Conservation (phyloP, 2,113 vertebrate species). For the Pogonocichla stellata region DNA sequence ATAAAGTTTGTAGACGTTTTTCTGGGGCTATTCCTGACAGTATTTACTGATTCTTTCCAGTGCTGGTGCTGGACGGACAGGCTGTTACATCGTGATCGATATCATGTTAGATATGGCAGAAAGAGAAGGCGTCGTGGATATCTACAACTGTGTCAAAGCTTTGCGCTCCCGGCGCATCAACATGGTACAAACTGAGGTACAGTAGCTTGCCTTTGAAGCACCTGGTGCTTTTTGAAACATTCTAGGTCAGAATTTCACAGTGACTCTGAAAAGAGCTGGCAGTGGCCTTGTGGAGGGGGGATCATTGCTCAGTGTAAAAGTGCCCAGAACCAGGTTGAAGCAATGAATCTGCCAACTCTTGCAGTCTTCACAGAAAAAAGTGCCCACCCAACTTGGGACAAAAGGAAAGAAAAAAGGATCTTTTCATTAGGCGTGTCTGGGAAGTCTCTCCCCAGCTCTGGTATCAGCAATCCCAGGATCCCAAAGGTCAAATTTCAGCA, state of each 20-base stretch:
- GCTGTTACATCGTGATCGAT: slow-evolving; percentile 98
- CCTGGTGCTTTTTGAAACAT: background rate
- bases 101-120: slow-evolving; percentile 99
- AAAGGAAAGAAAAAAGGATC: background rate
- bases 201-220: background rate
- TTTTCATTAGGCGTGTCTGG: background rate
- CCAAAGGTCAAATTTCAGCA: background rate
- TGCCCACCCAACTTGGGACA: fast-evolving
- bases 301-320: background rate
- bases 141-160: slow-evolving; percentile 99
- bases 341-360: background rate
- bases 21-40: background rate
- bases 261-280: background rate
- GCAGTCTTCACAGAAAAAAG: background rate
- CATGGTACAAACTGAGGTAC: slow-evolving; percentile 99
- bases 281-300: no score
- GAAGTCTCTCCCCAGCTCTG: background rate
- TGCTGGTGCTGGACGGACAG: slow-evolving; percentile 94
- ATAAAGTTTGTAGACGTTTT: background rate
- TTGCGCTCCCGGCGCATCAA: slow-evolving; percentile 96
- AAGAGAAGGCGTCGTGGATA: slow-evolving; percentile 97
- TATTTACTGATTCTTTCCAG: slow-evolving; percentile 63
- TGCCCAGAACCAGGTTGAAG: fast-evolving
- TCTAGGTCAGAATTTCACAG: background rate
- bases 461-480: background rate